Evolutionary conservation across 1,140 invertebrate species (phyloP).

Genomic region (Hyphantria cunea): DNA sequence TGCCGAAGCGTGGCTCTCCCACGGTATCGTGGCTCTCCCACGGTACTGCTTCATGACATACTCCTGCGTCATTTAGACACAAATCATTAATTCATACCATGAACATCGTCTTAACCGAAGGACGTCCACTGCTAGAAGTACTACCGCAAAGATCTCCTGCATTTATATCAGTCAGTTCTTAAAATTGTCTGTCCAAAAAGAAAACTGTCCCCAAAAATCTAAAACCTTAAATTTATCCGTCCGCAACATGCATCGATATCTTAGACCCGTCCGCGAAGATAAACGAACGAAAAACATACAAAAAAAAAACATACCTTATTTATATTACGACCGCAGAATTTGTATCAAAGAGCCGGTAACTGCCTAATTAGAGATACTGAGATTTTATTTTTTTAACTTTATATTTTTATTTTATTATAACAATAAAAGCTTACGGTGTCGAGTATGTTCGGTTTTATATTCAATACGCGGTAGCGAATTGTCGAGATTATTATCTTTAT

Average conservation of each 20-base stretch:
- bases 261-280: conserved; percentile 25
- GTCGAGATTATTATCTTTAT: conserved; percentile 25
- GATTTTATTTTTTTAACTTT: conserved; percentile 9
- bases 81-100: no score
- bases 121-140: no score
- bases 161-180: no score
- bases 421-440: conserved; percentile 29
- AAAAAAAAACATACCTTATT: conserved; percentile 17
- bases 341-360: conserved; percentile 25
- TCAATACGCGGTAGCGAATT: conserved; percentile 21
- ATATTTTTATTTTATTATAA: conserved; percentile 9
- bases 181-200: background rate
- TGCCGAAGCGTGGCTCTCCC: no score
- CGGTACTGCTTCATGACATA: no score
- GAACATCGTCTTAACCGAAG: no score
- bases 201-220: conserved; percentile 5
- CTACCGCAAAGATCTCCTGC: no score
- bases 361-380: conserved; percentile 21
- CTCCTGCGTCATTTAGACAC: no score
- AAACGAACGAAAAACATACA: conserved; percentile 1
- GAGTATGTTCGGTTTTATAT: conserved; percentile 11
- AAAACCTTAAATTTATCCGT: conserved; percentile 9
- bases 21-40: no score
- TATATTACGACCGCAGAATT: conserved; percentile 27
- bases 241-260: conserved; percentile 10